Conservation (phyloP, 92 coral and sea anemone species). For the Epizoanthus stellaris region DNA sequence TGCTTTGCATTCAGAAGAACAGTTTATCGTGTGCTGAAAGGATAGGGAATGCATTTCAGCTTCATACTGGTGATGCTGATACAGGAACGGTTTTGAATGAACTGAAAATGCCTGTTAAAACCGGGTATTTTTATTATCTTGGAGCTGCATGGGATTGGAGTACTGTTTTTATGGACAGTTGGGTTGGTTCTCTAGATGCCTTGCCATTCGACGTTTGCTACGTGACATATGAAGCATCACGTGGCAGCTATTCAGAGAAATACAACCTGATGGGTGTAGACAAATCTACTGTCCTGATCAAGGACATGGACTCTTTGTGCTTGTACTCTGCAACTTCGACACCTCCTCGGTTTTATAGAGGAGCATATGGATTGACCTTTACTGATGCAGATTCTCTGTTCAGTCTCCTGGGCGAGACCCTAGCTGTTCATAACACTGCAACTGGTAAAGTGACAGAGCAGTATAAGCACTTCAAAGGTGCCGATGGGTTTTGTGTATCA, state of each 20-base stretch:
- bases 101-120: neutral
- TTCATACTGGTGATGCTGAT: neutral
- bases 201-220: conserved; percentile 22
- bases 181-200: neutral
- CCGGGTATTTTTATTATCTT: neutral
- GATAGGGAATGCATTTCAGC: neutral
- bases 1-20: conserved; percentile 1
- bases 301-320: conserved; percentile 6
- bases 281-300: conserved; percentile 10
- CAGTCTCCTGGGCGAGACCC: conserved; percentile 7
- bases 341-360: neutral
- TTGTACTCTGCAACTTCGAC: neutral
- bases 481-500: conserved; percentile 14
- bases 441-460: neutral
- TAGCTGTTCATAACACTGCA: conserved; percentile 6
- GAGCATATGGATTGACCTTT: conserved; percentile 16
- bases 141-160: conserved; percentile 21
- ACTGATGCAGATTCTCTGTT: neutral
- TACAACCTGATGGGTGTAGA: conserved; percentile 11
- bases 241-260: neutral
- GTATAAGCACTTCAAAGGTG: conserved; percentile 8
- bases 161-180: conserved; percentile 12
- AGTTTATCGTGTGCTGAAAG: conserved; percentile 5
- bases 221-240: conserved; percentile 10
- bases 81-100: neutral